These are phyloP conservation scores for Hormiphora californensis DNA, from an alignment of 37 sponge, comb jelly and placozoan species.

Conservation along the genomic window DNA sequence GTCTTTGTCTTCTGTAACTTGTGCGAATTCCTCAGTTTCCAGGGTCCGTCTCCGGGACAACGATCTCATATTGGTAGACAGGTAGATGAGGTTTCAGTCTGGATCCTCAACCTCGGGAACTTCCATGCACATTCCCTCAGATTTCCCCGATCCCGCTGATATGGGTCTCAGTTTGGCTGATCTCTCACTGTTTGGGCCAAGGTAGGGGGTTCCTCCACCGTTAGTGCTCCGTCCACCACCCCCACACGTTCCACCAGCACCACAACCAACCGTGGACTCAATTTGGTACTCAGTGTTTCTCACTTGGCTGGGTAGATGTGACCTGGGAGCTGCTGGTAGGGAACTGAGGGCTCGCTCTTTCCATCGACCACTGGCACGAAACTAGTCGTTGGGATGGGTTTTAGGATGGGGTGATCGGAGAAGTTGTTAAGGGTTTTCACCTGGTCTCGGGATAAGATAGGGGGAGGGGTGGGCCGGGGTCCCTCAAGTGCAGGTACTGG, in stretches of 20 bases:
- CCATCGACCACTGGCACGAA: background rate
- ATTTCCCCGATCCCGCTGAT: slow-evolving; percentile 37
- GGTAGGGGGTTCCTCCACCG: background rate
- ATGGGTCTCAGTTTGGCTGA: slow-evolving; percentile 42
- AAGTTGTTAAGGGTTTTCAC: slow-evolving; percentile 51
- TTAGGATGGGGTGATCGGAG: background rate
- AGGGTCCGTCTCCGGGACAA: slow-evolving; percentile 24
- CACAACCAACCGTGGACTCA: background rate
- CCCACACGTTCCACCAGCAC: background rate
- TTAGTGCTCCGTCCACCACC: too few relatives aligned
- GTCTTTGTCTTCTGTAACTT: background rate
- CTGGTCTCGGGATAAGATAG: background rate
- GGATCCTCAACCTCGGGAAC: slow-evolving; percentile 1
- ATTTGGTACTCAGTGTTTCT: background rate
- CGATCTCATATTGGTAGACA: slow-evolving; percentile 22
- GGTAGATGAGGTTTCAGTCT: too few relatives aligned
- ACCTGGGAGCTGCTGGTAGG: slow-evolving; percentile 4
- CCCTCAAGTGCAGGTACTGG: background rate
- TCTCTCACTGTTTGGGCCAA: slow-evolving; percentile 29
- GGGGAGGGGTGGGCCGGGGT: background rate
- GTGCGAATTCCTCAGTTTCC: slow-evolving; percentile 31
- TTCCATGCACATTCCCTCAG: slow-evolving; percentile 17
- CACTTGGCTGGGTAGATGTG: background rate
- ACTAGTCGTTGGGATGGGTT: background rate
- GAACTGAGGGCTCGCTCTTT: background rate